Percentiles rank a stretch among this genome's conserved stretches.
Evolutionary conservation across 2,113 vertebrate species (phyloP).

Genomic region (Scatophagus argus): DNA sequence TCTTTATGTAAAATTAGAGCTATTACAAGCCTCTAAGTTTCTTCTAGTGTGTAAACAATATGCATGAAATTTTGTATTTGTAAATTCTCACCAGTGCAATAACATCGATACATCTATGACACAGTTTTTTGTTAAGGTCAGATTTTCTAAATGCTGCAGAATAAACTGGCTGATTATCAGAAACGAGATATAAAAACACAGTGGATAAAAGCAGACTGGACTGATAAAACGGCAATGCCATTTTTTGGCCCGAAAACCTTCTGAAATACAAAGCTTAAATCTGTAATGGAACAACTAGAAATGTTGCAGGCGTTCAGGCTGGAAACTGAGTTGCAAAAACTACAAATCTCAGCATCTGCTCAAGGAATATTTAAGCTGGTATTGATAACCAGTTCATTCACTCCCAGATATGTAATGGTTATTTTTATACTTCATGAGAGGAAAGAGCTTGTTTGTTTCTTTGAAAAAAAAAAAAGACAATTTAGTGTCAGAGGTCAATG

Average conservation of each 20-base stretch:
- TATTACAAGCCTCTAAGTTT: no score
- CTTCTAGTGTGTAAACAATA: slow-evolving; percentile 15
- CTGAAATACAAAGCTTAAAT: background rate
- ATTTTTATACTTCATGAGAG: background rate
- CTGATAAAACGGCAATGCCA: background rate
- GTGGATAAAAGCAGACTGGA: background rate
- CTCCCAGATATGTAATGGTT: background rate
- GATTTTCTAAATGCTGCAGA: background rate
- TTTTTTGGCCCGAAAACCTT: background rate
- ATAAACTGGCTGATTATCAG: background rate
- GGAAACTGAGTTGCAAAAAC: background rate
- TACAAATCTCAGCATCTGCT: background rate
- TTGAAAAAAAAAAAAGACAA: background rate
- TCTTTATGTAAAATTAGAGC: background rate
- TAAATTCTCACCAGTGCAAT: background rate
- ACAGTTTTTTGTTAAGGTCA: background rate
- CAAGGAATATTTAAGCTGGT: background rate
- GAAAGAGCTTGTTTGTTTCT: background rate
- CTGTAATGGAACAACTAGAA: background rate
- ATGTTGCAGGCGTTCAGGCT: background rate
- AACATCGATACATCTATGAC: background rate
- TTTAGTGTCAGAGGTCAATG: background rate
- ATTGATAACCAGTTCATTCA: background rate
- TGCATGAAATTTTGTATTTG: background rate
- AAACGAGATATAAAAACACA: background rate